These are phyloP conservation scores for Kradibia gibbosae DNA, from an alignment of 1,140 invertebrate species.

Conservation along the genomic window DNA sequence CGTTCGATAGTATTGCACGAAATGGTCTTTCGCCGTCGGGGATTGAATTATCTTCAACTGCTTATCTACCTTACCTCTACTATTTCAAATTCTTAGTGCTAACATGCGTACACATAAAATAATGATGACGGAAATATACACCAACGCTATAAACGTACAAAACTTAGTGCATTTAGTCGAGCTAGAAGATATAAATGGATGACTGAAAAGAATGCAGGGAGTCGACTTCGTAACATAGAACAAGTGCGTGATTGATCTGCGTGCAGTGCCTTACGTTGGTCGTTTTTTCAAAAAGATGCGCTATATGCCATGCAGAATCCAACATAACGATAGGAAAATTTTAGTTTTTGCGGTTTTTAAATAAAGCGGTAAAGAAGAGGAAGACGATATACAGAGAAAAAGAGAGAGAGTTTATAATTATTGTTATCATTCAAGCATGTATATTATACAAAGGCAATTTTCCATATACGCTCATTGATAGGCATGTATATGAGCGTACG, in stretches of 20 bases:
- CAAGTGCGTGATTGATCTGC: not conserved
- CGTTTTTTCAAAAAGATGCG: slow-evolving; percentile 19
- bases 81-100: too few relatives aligned
- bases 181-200: not conserved
- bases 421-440: slow-evolving; percentile 13
- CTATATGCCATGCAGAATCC: too few relatives aligned
- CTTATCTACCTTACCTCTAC: too few relatives aligned
- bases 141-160: too few relatives aligned
- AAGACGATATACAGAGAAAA: not conserved
- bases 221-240: not conserved
- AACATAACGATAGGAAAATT: too few relatives aligned
- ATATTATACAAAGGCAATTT: slow-evolving; percentile 42
- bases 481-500: slow-evolving; percentile 47
- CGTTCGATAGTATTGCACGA: too few relatives aligned
- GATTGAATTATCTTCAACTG: too few relatives aligned
- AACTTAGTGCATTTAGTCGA: not conserved
- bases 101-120: too few relatives aligned
- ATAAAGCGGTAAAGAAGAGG: too few relatives aligned
- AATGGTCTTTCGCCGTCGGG: too few relatives aligned
- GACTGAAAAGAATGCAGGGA: not conserved
- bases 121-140: too few relatives aligned
- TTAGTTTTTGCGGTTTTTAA: not conserved
- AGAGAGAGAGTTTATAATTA: slow-evolving; percentile 4
- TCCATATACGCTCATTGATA: slow-evolving; percentile 52
- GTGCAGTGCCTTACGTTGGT: not conserved